These are phyloP conservation scores for Drosophila antonietae DNA, from an alignment of 2,888 invertebrate species.

Conservation along the genomic window DNA sequence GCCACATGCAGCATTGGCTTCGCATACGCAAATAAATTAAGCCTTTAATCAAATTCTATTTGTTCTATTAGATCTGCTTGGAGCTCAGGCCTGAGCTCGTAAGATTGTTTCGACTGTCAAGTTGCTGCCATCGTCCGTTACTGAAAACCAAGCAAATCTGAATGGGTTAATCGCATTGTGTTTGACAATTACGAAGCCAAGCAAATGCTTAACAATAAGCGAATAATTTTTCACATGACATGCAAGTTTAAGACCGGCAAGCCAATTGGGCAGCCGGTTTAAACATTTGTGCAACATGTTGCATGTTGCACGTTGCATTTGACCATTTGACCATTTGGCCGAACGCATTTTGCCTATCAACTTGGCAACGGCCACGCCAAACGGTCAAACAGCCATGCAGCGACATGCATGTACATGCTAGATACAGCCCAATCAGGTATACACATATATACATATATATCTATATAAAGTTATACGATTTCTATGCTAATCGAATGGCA, in stretches of 20 bases:
- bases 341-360: slow-evolving; percentile 49
- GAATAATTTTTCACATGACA: slow-evolving; percentile 72
- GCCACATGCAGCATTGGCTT: background rate
- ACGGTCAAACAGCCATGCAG: slow-evolving; percentile 8
- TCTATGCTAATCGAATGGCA: slow-evolving; percentile 71
- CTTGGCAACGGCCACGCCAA: slow-evolving; percentile 20
- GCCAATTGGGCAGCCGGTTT: slow-evolving; percentile 38
- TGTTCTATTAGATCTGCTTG: slow-evolving; percentile 3
- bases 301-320: slow-evolving; percentile 29
- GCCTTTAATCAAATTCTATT: background rate
- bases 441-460: slow-evolving; percentile 4
- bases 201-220: slow-evolving; percentile 59
- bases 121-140: slow-evolving; percentile 1
- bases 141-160: slow-evolving; percentile 22
- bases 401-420: slow-evolving; percentile 5
- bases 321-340: slow-evolving; percentile 24
- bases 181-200: slow-evolving; percentile 48
- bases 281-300: slow-evolving; percentile 46
- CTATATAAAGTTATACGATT: slow-evolving; percentile 56
- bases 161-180: slow-evolving; percentile 46
- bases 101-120: background rate
- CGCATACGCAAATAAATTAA: slow-evolving; percentile 1
- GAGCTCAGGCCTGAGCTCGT: background rate
- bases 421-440: background rate
- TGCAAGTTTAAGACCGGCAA: slow-evolving; percentile 45